Evolutionary conservation across 2,113 vertebrate species (phyloP), one percentile per base, ranked within the genome.

Genomic region (Pseudorhombus dupliciocellatus): DNA sequence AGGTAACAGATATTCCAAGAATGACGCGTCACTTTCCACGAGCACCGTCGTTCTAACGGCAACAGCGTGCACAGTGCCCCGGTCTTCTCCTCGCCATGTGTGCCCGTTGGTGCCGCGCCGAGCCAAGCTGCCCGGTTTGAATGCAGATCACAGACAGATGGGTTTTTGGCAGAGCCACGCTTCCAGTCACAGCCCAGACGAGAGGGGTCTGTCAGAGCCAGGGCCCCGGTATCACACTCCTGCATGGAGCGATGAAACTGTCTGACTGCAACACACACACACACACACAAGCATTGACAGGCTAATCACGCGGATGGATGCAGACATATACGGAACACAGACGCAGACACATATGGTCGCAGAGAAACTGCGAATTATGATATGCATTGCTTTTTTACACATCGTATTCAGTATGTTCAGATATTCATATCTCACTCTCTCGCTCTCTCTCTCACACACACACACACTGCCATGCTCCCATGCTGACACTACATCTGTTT

Each of bases 401-500:
- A 46, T 81, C 48, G 55, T 28, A 64, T 84, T 65, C 40, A 53
- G 18, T 24, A 31, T 46, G 25, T 62, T 40, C 25, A 63, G 11
- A 65, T 48, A 44, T 73, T 18, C 46, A 48, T 34, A 69, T 34
- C 52, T 16, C 11, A 28, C 46, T 54, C 31, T 22, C 26, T 16
- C 69, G 28, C 24, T 53, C 56, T 21, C 37, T 40, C 58, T 44
- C 25, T 68, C 44, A 77, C 40, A 63, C 61, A 55, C 61, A 72
- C 59, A 69, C 42, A 61, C 55, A 62, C 10, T 9, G 74, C 8
- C 80, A 62, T 54, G 76, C 75, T 76, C 57, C 61, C 84, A 75
- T 79, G 83, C 86, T 84, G 87, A 81, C 79, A 62, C 68, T 65
- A 85, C 88, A 88, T 90, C 86, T 91, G 88, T 81, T 88, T 70